These are phyloP conservation scores for Seira sanloemensis DNA, from an alignment of 2,888 invertebrate species.

Conservation along the genomic window DNA sequence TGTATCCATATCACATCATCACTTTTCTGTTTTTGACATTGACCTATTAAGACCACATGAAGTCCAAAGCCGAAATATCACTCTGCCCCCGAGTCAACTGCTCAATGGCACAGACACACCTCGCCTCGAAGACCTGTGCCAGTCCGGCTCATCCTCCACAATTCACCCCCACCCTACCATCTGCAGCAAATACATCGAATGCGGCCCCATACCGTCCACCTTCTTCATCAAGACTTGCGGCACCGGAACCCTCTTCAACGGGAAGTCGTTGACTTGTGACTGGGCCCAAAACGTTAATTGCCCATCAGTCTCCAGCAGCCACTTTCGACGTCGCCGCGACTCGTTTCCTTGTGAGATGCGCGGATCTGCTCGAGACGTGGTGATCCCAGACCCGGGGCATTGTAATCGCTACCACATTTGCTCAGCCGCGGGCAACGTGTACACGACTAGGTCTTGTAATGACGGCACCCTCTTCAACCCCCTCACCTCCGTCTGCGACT, in stretches of 20 bases:
- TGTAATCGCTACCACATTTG: conserved; percentile 69
- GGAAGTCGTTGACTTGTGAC: conserved; percentile 60
- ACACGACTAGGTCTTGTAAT: conserved; percentile 56
- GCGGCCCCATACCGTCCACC: conserved; percentile 30
- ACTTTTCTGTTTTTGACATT: too few relatives aligned
- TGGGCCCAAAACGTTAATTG: conserved; percentile 64
- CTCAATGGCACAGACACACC: too few relatives aligned
- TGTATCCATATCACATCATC: too few relatives aligned
- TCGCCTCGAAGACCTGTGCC: neutral
- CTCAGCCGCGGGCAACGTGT: conserved; percentile 35
- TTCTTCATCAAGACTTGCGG: conserved; percentile 53
- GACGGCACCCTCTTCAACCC: conserved; percentile 66
- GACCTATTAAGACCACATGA: too few relatives aligned
- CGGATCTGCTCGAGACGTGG: conserved; percentile 18
- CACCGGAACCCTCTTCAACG: conserved; percentile 65
- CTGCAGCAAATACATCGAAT: conserved; percentile 61
- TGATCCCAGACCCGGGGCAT: conserved; percentile 53
- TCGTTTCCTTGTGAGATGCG: too few relatives aligned
- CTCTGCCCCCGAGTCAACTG: too few relatives aligned
- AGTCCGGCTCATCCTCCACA: neutral
- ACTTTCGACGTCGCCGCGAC: too few relatives aligned
- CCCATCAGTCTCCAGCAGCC: too few relatives aligned
- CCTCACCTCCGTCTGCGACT: conserved; percentile 63
- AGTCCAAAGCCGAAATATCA: too few relatives aligned
- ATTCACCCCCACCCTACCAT: conserved; percentile 61